Evolutionary conservation across 2,113 vertebrate species (phyloP).

Genomic region (Mastomys coucha): DNA sequence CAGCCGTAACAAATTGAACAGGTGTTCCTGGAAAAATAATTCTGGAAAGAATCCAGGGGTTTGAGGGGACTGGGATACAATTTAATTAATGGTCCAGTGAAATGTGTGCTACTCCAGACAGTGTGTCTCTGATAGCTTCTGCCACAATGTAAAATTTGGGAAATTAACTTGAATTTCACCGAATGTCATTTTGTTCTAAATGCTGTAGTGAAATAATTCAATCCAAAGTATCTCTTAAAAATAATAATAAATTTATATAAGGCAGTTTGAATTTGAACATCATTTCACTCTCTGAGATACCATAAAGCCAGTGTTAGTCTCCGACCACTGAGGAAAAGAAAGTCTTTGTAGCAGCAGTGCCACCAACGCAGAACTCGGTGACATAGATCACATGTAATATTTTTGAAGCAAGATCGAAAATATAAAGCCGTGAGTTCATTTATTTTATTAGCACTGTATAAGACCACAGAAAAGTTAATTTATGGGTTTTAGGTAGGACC

Average conservation of each 20-base stretch:
- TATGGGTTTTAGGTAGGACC: neutral
- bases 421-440: neutral
- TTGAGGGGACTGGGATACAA: neutral
- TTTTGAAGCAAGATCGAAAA: constrained; percentile 37
- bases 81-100: constrained; percentile 45
- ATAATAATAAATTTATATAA: neutral
- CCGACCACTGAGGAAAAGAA: neutral
- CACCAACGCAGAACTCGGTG: neutral
- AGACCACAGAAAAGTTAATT: neutral
- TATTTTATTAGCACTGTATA: neutral
- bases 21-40: constrained; percentile 72
- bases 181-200: constrained; percentile 38
- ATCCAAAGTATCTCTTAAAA: constrained; percentile 47
- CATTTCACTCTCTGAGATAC: neutral
- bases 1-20: constrained; percentile 69
- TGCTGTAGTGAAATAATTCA: constrained; percentile 58
- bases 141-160: constrained; percentile 10
- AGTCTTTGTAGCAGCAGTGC: neutral
- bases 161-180: constrained; percentile 42
- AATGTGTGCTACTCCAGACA: neutral
- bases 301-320: neutral
- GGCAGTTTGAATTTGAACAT: neutral
- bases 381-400: neutral
- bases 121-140: constrained; percentile 34
- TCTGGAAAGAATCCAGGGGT: constrained; percentile 72